Percentiles rank a stretch among this genome's conserved stretches.
These are phyloP conservation scores for Metellina segmentata DNA, from an alignment of 2,888 invertebrate species.

Conservation along the genomic window DNA sequence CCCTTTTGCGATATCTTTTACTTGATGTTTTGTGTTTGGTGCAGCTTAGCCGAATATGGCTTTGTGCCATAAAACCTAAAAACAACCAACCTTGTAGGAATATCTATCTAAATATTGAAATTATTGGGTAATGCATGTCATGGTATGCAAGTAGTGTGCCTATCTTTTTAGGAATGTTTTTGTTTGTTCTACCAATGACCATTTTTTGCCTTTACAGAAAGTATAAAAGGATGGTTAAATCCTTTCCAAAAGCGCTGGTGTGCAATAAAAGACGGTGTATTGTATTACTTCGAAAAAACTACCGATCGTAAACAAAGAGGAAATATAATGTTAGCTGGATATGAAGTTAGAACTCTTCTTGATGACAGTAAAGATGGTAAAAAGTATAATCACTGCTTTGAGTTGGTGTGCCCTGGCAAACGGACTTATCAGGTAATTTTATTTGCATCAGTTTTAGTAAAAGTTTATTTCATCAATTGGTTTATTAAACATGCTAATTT, in stretches of 20 bases:
- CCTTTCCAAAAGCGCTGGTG: slow-evolving; percentile 76
- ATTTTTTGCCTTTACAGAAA: slow-evolving; percentile 48
- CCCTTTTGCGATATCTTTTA: too few relatives aligned
- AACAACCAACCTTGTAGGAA: too few relatives aligned
- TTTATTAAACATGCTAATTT: too few relatives aligned
- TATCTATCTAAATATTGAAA: too few relatives aligned
- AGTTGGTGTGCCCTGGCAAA: slow-evolving; percentile 75
- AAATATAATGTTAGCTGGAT: slow-evolving; percentile 67
- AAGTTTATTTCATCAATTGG: slow-evolving; percentile 13
- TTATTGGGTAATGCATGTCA: too few relatives aligned
- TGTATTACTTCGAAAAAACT: slow-evolving; percentile 75
- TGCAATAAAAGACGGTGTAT: slow-evolving; percentile 72
- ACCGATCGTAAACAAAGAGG: slow-evolving; percentile 74
- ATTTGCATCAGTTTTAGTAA: slow-evolving; percentile 70
- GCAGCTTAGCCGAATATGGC: too few relatives aligned
- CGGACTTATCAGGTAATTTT: slow-evolving; percentile 74
- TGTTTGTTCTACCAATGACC: too few relatives aligned
- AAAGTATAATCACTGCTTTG: slow-evolving; percentile 73
- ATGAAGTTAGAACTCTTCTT: slow-evolving; percentile 66
- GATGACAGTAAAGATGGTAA: slow-evolving; percentile 67
- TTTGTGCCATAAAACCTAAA: too few relatives aligned
- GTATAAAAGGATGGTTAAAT: slow-evolving; percentile 74
- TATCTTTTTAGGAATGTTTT: too few relatives aligned
- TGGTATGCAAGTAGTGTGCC: too few relatives aligned
- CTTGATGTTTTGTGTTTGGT: too few relatives aligned